Conservation (phyloP, 2,888 invertebrate species). For the Linyphia triangularis region DNA sequence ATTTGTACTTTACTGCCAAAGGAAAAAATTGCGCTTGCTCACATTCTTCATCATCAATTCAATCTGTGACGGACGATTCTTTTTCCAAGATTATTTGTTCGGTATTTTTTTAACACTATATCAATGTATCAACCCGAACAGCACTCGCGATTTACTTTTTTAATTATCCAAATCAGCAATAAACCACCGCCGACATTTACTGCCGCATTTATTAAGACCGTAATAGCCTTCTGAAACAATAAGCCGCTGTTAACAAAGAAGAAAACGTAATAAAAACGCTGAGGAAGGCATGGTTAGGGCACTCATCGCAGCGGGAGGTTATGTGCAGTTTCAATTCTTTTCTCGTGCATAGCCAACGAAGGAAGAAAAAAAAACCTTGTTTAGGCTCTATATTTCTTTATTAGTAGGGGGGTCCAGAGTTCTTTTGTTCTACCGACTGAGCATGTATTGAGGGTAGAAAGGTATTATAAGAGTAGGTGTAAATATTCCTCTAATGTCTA, state of each 20-base stretch:
- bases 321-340: neutral
- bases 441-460: too few relatives aligned
- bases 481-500: too few relatives aligned
- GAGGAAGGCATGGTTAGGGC: neutral
- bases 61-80: too few relatives aligned
- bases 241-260: conserved; percentile 21
- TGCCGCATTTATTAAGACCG: neutral
- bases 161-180: neutral
- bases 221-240: conserved; percentile 41
- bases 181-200: conserved; percentile 8
- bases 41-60: too few relatives aligned
- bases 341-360: neutral
- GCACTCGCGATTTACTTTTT: too few relatives aligned
- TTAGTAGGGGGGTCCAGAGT: neutral
- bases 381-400: neutral
- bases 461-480: too few relatives aligned
- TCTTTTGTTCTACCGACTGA: neutral
- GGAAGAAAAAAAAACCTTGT: neutral
- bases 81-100: too few relatives aligned
- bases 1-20: too few relatives aligned
- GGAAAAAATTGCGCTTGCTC: too few relatives aligned
- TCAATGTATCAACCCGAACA: too few relatives aligned
- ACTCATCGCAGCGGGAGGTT: conserved; percentile 13
- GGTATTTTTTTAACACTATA: too few relatives aligned
- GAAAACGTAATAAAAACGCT: conserved; percentile 33